Conservation (phyloP, 53 echinoderm and acorn worm genomes). For the Stichopus horrens region DNA sequence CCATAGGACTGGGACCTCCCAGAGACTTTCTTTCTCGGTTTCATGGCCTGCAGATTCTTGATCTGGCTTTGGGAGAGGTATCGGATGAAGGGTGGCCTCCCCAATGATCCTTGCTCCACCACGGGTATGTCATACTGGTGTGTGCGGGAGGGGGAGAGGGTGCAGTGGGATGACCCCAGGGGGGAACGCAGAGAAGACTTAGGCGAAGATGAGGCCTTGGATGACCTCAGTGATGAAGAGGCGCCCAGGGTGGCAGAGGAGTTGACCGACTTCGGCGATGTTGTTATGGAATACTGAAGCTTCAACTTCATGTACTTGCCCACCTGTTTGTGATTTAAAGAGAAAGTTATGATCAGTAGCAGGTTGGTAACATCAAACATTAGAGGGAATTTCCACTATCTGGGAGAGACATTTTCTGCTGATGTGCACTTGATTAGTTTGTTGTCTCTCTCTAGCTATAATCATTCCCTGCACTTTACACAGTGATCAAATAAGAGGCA, state of each 20-base stretch:
- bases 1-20: conserved; percentile 29
- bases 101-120: conserved; percentile 17
- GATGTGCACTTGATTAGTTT: background rate
- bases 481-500: background rate
- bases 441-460: background rate
- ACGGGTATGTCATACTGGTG: conserved; percentile 26
- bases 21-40: conserved; percentile 5
- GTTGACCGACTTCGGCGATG: background rate
- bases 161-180: background rate
- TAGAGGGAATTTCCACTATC: background rate
- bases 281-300: conserved; percentile 77
- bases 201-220: background rate
- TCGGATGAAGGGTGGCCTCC: conserved; percentile 14
- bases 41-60: conserved; percentile 1
- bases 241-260: conserved; percentile 16
- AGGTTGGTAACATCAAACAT: background rate
- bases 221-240: background rate
- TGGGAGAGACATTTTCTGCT: background rate
- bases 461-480: background rate
- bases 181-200: background rate
- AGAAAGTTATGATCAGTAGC: background rate
- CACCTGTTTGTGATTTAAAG: conserved; percentile 46
- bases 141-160: conserved; percentile 10
- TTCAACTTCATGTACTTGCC: conserved; percentile 94
- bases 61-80: conserved; percentile 34